Evolutionary conservation across 2,113 vertebrate genomes (phyloP).

Genomic region (Atractosteus spatula): DNA sequence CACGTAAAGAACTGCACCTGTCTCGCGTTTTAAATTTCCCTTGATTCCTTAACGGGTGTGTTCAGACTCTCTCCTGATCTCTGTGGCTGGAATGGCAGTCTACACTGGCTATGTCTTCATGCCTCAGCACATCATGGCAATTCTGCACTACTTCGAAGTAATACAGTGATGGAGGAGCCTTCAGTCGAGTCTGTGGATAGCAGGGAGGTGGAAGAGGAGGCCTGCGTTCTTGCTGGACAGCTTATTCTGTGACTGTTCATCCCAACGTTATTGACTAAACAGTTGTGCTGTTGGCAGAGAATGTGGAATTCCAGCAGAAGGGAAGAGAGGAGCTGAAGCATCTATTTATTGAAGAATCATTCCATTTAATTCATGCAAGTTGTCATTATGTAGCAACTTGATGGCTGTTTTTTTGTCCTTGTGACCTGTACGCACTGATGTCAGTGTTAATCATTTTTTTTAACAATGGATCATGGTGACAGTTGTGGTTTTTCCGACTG

Average conservation of each 20-base stretch:
- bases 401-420: slow-evolving; percentile 8
- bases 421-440: slow-evolving; percentile 29
- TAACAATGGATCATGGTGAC: not conserved
- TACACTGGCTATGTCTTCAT: slow-evolving; percentile 98
- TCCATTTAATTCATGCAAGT: slow-evolving; percentile 19
- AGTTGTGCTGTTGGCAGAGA: not conserved
- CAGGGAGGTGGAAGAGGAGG: slow-evolving; percentile 26
- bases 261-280: not conserved
- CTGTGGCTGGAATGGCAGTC: slow-evolving; percentile 87
- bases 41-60: slow-evolving; percentile 60
- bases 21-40: too few species aligned
- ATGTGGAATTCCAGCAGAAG: not conserved
- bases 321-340: not conserved
- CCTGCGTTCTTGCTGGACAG: not conserved
- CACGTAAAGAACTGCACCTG: too few species aligned
- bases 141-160: slow-evolving; percentile 94
- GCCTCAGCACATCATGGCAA: slow-evolving; percentile 98
- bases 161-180: slow-evolving; percentile 71
- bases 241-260: slow-evolving; percentile 13
- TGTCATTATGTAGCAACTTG: slow-evolving; percentile 4
- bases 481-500: slow-evolving; percentile 31
- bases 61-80: slow-evolving; percentile 89
- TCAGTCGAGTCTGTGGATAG: not conserved
- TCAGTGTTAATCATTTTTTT: slow-evolving; percentile 25
- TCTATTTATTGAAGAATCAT: slow-evolving; percentile 1